A percentile compares a stretch with the other conserved stretches of the same genome.
phyloP scores from a whole-genome alignment of 2,888 invertebrate genomes.

The Alloplasta piceator region DNA sequence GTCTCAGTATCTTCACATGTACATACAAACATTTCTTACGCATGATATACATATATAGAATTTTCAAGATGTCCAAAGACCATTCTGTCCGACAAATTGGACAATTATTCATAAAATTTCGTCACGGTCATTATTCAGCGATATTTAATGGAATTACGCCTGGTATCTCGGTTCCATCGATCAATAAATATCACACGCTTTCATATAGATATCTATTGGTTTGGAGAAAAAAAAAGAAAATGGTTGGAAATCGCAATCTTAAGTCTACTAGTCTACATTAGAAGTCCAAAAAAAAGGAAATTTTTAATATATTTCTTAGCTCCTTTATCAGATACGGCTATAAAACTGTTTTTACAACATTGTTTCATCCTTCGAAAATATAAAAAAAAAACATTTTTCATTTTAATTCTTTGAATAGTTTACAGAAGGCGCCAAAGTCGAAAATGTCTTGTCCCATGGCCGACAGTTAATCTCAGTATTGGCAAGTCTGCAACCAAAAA shows the following conservation, averaged over 20 bases:
- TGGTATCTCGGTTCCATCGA: conserved; percentile 25
- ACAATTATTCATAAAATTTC: conserved; percentile 11
- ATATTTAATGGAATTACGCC: conserved; percentile 26
- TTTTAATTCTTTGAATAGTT: no score
- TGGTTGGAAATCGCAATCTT: conserved; percentile 50
- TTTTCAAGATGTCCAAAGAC: conserved; percentile 7
- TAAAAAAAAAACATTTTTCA: no score
- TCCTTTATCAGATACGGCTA: no score
- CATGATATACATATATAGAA: conserved; percentile 4
- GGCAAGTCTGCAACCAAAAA: no score
- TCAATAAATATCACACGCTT: conserved; percentile 28
- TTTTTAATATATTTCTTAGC: no score
- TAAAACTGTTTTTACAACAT: no score
- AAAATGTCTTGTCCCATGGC: no score
- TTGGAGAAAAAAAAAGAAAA: background rate
- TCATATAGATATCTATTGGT: no score
- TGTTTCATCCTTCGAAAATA: no score
- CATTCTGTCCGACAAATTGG: conserved; percentile 7
- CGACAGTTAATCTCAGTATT: no score
- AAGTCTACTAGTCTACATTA: background rate
- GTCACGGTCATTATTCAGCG: background rate
- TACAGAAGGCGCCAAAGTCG: no score
- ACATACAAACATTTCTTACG: background rate
- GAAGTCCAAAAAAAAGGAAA: no score
- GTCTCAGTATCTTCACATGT: background rate